Evolutionary conservation across 2,113 vertebrate genomes (phyloP).

Genomic region (Barbus barbus): DNA sequence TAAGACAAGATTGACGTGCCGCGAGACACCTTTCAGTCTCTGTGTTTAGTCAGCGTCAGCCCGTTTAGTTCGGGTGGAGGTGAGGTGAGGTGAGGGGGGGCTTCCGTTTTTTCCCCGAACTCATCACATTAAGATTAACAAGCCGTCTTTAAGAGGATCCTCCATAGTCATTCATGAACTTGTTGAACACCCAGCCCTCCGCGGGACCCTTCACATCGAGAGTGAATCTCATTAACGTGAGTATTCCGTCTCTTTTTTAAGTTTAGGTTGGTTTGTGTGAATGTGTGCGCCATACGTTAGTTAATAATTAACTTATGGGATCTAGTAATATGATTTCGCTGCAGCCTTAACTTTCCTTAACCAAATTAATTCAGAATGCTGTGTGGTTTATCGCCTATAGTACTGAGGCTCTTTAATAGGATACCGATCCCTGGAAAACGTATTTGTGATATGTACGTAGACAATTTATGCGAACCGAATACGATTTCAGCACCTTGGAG

Average conservation of each 20-base stretch:
- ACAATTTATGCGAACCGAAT: not conserved
- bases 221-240: constrained; percentile 64
- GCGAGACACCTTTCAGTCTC: constrained; percentile 38
- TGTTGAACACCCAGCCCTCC: constrained; percentile 70
- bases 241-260: constrained; percentile 50
- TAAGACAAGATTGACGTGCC: constrained; percentile 68
- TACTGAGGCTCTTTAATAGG: not conserved
- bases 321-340: not conserved
- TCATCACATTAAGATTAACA: constrained; percentile 62
- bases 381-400: not conserved
- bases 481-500: constrained; percentile 33
- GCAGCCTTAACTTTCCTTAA: not conserved
- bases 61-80: constrained; percentile 53
- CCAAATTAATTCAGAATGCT: not conserved
- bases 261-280: not conserved
- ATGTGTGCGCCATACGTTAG: not conserved
- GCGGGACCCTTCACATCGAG: constrained; percentile 27
- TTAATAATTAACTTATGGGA: not conserved
- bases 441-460: not conserved
- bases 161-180: constrained; percentile 69
- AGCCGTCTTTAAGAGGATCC: constrained; percentile 69
- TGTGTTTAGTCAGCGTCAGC: constrained; percentile 53
- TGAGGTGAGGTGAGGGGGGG: too few relatives aligned
- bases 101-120: constrained; percentile 36
- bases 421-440: not conserved